phyloP scores from a whole-genome alignment of 2,888 invertebrate species.

The Vandiemenella viatica region DNA sequence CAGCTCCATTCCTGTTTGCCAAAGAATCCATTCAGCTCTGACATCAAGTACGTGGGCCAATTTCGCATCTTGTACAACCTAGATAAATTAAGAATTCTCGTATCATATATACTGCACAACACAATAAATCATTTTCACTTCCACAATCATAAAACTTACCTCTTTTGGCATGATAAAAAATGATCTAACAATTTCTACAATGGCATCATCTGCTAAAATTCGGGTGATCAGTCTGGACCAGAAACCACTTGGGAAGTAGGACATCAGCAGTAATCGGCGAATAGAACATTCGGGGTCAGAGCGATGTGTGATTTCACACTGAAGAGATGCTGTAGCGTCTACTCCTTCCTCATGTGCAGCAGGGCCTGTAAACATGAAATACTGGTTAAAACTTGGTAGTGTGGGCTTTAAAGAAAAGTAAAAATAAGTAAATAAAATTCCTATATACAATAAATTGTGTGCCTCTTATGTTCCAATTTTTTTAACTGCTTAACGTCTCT shows the following conservation, averaged over 20 bases:
- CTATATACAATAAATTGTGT: no score
- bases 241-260: constrained; percentile 95
- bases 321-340: constrained; percentile 1
- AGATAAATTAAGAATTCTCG: constrained; percentile 6
- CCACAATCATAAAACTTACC: constrained; percentile 26
- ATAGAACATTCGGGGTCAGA: constrained; percentile 42
- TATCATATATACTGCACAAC: background rate
- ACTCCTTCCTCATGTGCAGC: constrained; percentile 6
- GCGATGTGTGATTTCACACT: constrained; percentile 32
- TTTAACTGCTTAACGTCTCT: no score
- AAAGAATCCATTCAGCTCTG: constrained; percentile 78
- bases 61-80: constrained; percentile 42
- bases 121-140: background rate
- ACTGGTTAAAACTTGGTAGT: no score
- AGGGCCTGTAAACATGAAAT: constrained; percentile 5
- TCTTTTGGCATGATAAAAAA: constrained; percentile 60
- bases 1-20: constrained; percentile 84
- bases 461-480: no score
- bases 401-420: no score
- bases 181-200: constrained; percentile 59
- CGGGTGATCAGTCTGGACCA: constrained; percentile 90
- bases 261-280: constrained; percentile 72
- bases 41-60: constrained; percentile 34
- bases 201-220: constrained; percentile 76
- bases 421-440: no score